phyloP scores from a whole-genome alignment of 2,888 invertebrate genomes.

The Meganola albula region DNA sequence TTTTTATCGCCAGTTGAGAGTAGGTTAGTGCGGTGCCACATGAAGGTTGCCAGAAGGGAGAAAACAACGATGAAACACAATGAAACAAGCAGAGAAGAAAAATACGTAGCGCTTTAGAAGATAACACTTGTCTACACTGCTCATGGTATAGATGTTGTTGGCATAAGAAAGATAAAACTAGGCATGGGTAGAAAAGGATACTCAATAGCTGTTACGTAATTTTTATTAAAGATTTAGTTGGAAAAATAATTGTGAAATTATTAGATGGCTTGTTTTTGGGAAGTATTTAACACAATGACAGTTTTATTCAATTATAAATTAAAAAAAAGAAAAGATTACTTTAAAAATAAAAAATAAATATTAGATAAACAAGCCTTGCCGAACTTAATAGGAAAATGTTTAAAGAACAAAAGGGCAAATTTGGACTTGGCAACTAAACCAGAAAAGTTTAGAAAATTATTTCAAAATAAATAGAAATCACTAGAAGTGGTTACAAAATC shows the following conservation, averaged over 20 bases:
- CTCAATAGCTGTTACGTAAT: too few relatives aligned
- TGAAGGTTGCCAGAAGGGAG: conserved; percentile 75
- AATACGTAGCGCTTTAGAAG: conserved; percentile 30
- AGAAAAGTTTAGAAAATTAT: conserved; percentile 27
- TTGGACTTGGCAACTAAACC: conserved; percentile 24
- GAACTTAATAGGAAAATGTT: not conserved
- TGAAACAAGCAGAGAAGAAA: conserved; percentile 57
- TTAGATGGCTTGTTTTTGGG: too few relatives aligned
- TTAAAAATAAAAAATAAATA: too few relatives aligned
- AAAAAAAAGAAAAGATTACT: too few relatives aligned
- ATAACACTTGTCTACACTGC: conserved; percentile 14
- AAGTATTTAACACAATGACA: too few relatives aligned
- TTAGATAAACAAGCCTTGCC: conserved; percentile 13
- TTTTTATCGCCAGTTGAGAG: conserved; percentile 59
- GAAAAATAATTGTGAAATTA: too few relatives aligned
- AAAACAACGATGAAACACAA: conserved; percentile 73
- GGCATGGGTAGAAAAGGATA: conserved; percentile 7
- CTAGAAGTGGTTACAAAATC: conserved; percentile 29
- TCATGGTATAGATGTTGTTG: conserved; percentile 21
- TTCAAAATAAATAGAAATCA: conserved; percentile 25
- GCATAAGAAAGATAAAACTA: conserved; percentile 15
- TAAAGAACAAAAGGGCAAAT: too few relatives aligned
- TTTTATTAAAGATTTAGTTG: too few relatives aligned
- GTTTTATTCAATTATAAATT: too few relatives aligned
- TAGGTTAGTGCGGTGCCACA: conserved; percentile 66